Base-by-base conservation (phyloP, 2,888 invertebrate genomes). In the Acleris emargana region DNA sequence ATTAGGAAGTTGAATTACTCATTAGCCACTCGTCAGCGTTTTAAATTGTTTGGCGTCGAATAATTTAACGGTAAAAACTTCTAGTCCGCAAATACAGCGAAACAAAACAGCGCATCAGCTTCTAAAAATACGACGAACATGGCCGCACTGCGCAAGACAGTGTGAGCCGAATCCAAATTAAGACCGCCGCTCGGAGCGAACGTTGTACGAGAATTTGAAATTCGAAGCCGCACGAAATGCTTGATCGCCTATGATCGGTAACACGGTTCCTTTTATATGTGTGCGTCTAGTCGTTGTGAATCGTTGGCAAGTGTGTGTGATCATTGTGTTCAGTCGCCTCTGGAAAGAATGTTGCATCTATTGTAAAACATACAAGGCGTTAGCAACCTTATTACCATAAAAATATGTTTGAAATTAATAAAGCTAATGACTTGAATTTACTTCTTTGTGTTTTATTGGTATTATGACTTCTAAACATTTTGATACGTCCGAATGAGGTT, bases 91-190 rank as follows among this genome's bases (percentile, higher is more conserved):
- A 79, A 80, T 78, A 77, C 72, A 76, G 73, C 53, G 64, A 62
- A 68, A 68, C 71, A 87, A 86, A 89, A 88, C 88, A 83, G 78
- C 80, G 78, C 86, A 89, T 91, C 91, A 90, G 81, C 82, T 87
- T 38, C 91, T 91, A 91, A 90, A 91, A 91, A 90, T 90, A 88
- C 78, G 76, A 80, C 69, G 67, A 75, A 76, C 72, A 64, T 60
- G 70, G 67, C 54, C 60, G 70, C 74, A 75, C 76, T 77, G 78
- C 81, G 82, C 82, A 78, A 79, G 38, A 38, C 38, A 38, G 79
- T 76, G 77, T 74, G 73, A 68, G 67, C 61, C 62, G 70, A 74
- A 70, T 86, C 84, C 83, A 83, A 78, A 73, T 72, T 85, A 84
- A 77, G 73, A 73, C 87, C 86, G 88, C 86, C 87, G 80, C 64